phyloP scores from a whole-genome alignment of 2,797 vertebrate species.

The Hypotaenidia philippensis region DNA sequence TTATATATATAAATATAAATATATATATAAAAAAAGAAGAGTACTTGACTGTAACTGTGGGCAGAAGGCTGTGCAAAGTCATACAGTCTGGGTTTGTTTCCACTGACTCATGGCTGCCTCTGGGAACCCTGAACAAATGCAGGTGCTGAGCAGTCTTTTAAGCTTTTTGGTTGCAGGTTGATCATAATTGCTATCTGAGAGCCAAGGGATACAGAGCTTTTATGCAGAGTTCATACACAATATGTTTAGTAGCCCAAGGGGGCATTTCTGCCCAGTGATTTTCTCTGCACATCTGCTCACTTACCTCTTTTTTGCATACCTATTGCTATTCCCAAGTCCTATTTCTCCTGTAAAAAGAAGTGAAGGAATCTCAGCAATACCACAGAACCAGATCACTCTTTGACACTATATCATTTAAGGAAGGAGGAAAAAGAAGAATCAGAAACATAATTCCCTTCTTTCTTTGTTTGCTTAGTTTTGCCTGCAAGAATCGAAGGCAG shows the following conservation, averaged over 20 bases:
- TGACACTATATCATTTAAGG: background rate
- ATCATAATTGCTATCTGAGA: conserved; percentile 26
- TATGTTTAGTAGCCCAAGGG: conserved; percentile 27
- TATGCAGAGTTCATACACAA: conserved; percentile 32
- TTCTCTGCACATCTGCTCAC: conserved; percentile 42
- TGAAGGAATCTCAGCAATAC: background rate
- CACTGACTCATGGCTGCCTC: background rate
- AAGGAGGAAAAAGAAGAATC: background rate
- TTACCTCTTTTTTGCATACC: background rate
- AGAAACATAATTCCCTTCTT: background rate
- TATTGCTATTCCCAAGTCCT: background rate
- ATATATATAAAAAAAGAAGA: too few species aligned
- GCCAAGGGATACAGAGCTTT: conserved; percentile 32
- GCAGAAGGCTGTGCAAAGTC: background rate
- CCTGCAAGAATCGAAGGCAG: background rate
- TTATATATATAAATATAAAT: too few species aligned
- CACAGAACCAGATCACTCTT: background rate
- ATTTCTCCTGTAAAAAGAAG: background rate
- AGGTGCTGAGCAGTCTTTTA: conserved; percentile 43
- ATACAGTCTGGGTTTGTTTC: conserved; percentile 28
- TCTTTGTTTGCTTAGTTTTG: background rate
- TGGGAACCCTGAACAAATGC: conserved; percentile 34
- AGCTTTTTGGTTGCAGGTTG: conserved; percentile 36
- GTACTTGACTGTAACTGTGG: conserved; percentile 4
- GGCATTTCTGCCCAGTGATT: conserved; percentile 2